Base-by-base conservation (phyloP, 2,888 invertebrate species). In the Drosophila multiciliata region DNA sequence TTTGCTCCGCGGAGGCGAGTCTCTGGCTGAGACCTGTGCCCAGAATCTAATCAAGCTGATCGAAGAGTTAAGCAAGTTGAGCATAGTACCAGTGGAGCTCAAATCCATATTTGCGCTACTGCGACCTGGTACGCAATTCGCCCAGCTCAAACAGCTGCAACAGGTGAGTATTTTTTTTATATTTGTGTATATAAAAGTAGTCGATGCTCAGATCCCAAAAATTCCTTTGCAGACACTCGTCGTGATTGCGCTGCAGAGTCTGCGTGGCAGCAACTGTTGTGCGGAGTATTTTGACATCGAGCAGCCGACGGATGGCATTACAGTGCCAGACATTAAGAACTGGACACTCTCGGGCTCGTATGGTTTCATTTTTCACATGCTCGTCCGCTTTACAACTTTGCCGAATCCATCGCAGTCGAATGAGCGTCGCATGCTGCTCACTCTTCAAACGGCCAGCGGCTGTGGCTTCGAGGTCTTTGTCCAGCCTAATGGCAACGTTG, bases 391-490 rank as follows among this genome's bases (percentile, higher is more conserved):
- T 23, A 94, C 94, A 23, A 94, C 94, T 49, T 68, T 62, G 2
- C 61, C 32, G 36, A 65, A 70, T 29, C 67, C 49, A 23, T 8
- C 64, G 15, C 79, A 87, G 64, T 61, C 75, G 2, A 90, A 88
- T 60, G 90, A 87, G 66, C 91, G 95, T 1, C 90, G 95, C 59
- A 94, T 94, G 91, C 84, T 95, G 35, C 77, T 91, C 1, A 95
- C 95, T 71, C 91, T 95, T 68, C 91, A 93, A 40, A 94, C 94
- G 3, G 92, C 87, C 71, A 91, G 92, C 67, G 94, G 94, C 5
- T 92, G 93, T 38, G 95, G 95, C 1, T 94, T 95, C 77, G 95
- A 95, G 87, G 93, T 94, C 4, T 95, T 95, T 87, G 93, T 95
- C 50, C 94, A 94, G 52, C 91, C 93, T 48, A 94, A 94, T 80